These are phyloP conservation scores for Oscheius onirici DNA, from an alignment of 2,888 invertebrate genomes.

Conservation along the genomic window DNA sequence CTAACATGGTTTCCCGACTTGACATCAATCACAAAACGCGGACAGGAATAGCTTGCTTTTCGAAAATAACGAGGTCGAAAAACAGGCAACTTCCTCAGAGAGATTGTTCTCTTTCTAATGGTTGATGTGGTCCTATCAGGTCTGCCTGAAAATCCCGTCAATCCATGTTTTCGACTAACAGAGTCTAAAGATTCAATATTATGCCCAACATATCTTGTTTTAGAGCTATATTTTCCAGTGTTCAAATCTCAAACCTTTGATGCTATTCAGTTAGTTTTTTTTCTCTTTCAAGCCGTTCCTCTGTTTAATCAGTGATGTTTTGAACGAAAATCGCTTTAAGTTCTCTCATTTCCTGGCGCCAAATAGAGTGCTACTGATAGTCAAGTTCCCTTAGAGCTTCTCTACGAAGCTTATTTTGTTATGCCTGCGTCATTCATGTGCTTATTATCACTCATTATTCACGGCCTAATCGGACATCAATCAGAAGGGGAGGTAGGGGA, in stretches of 20 bases:
- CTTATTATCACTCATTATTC: conserved; percentile 33
- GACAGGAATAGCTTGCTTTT: too few relatives aligned
- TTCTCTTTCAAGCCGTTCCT: not conserved
- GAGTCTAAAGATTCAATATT: too few relatives aligned
- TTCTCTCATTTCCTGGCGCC: conserved; percentile 21
- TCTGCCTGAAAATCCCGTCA: too few relatives aligned
- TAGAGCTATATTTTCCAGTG: too few relatives aligned
- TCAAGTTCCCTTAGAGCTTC: not conserved
- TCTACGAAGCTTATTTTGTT: conserved; percentile 11
- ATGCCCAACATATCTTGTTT: too few relatives aligned
- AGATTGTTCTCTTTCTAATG: too few relatives aligned
- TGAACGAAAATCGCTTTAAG: not conserved
- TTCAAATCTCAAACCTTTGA: too few relatives aligned
- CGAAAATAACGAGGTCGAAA: not conserved
- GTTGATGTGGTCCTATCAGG: too few relatives aligned
- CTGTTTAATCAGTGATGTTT: conserved; percentile 24
- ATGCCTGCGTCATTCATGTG: conserved; percentile 20
- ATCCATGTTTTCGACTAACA: too few relatives aligned
- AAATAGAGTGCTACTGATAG: not conserved
- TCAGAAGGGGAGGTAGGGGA: conserved; percentile 16
- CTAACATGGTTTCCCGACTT: too few relatives aligned
- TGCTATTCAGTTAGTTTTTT: not conserved
- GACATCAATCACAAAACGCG: too few relatives aligned
- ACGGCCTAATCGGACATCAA: conserved; percentile 26
- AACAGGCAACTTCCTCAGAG: not conserved